Evolutionary conservation across 2,888 invertebrate species (phyloP).

Genomic region (Druceiella hillmani): DNA sequence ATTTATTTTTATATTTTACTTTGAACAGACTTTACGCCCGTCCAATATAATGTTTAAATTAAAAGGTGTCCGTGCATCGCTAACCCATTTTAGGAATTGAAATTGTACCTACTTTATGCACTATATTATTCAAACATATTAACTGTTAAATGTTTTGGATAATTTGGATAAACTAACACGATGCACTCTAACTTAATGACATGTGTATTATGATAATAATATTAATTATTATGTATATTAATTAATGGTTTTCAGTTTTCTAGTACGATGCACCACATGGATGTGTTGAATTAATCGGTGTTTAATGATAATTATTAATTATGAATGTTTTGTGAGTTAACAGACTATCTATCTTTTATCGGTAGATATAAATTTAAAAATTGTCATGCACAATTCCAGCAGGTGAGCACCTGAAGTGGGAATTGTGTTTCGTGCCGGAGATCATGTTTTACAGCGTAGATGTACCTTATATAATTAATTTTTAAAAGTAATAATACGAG

Average conservation of each 20-base stretch:
- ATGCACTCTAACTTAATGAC: slow-evolving; percentile 28
- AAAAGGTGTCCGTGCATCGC: slow-evolving; percentile 37
- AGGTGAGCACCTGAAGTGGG: neutral
- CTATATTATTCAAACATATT: slow-evolving; percentile 36
- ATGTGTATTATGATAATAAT: too few species aligned
- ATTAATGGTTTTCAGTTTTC: too few species aligned
- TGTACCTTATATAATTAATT: slow-evolving; percentile 1
- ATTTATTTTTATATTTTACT: slow-evolving; percentile 29
- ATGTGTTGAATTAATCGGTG: too few species aligned
- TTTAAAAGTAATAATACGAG: slow-evolving; percentile 13
- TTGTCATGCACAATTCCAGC: neutral
- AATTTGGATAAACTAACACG: slow-evolving; percentile 41
- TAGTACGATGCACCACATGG: too few species aligned
- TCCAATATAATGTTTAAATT: slow-evolving; percentile 42
- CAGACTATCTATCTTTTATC: too few species aligned
- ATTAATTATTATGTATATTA: too few species aligned
- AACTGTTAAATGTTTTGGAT: slow-evolving; percentile 39
- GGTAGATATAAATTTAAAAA: neutral
- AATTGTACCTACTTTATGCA: slow-evolving; percentile 38
- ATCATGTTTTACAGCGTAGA: too few species aligned
- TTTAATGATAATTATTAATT: too few species aligned
- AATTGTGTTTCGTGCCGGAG: neutral
- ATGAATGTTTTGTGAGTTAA: too few species aligned
- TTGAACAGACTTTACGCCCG: slow-evolving; percentile 51
- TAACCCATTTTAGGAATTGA: slow-evolving; percentile 47